phyloP scores from a whole-genome alignment of 2,888 invertebrate species.

The Chrysotoxum bicinctum region DNA sequence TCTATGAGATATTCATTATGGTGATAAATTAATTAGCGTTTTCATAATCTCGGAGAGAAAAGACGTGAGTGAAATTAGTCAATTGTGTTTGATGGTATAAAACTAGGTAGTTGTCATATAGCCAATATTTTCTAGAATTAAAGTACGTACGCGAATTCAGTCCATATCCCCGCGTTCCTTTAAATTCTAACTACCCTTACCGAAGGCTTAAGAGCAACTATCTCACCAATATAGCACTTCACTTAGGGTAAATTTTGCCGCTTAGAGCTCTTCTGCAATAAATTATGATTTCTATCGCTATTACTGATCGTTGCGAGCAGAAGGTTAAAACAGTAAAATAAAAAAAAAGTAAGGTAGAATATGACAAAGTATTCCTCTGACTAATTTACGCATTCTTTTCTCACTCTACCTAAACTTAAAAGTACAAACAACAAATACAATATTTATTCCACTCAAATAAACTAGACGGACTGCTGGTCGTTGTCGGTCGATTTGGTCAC shows the following conservation, averaged over 20 bases:
- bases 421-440: neutral
- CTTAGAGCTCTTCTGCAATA: constrained; percentile 76
- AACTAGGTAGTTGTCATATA: too few species aligned
- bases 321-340: constrained; percentile 75
- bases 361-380: constrained; percentile 43
- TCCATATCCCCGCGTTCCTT: too few species aligned
- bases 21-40: too few species aligned
- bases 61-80: too few species aligned
- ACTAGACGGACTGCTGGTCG: neutral
- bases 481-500: neutral
- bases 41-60: too few species aligned
- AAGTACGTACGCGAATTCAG: too few species aligned
- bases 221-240: constrained; percentile 31
- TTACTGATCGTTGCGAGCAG: neutral
- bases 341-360: constrained; percentile 12
- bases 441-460: neutral
- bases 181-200: too few species aligned
- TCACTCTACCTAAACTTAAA: neutral
- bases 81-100: too few species aligned
- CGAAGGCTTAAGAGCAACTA: neutral
- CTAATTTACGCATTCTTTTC: constrained; percentile 52
- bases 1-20: too few species aligned
- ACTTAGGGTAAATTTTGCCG: neutral
- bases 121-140: too few species aligned
- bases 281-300: constrained; percentile 81